A percentile compares a stretch with the other conserved stretches of the same genome.
Conservation (phyloP, 1,140 invertebrate species). For the Drosophila arawakana region DNA sequence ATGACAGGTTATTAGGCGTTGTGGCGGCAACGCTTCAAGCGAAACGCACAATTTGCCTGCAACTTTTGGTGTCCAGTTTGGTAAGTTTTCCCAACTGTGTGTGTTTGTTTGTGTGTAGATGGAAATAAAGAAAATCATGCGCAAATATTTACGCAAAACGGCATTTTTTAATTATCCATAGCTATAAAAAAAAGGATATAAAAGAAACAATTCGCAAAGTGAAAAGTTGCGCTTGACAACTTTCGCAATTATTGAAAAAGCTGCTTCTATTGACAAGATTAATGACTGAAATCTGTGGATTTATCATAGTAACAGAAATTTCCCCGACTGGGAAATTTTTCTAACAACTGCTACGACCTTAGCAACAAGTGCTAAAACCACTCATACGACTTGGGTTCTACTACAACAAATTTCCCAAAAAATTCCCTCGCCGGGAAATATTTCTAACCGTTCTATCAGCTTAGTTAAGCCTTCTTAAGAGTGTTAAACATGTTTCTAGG, state of each 20-base stretch:
- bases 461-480: background rate
- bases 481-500: background rate
- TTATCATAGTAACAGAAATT: conserved; percentile 21
- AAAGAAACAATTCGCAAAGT: conserved; percentile 30
- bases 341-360: background rate
- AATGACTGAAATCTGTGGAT: conserved; percentile 18
- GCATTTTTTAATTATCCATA: conserved; percentile 56
- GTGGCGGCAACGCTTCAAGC: conserved; percentile 60
- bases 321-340: conserved; percentile 6
- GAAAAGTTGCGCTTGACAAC: conserved; percentile 61
- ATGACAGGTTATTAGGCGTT: conserved; percentile 80
- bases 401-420: background rate
- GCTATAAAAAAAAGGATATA: conserved; percentile 13
- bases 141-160: conserved; percentile 48
- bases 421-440: background rate
- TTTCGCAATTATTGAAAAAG: conserved; percentile 49
- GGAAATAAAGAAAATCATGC: conserved; percentile 42
- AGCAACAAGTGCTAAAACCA: background rate
- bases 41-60: conserved; percentile 73
- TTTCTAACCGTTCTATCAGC: background rate
- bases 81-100: conserved; percentile 41
- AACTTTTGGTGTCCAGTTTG: conserved; percentile 58
- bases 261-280: conserved; percentile 19
- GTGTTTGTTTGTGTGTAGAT: conserved; percentile 14
- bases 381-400: background rate